A percentile compares a stretch with the other conserved stretches of the same genome.
Conservation (phyloP, 2,888 invertebrate genomes). For the Monoplex corrugatus region DNA sequence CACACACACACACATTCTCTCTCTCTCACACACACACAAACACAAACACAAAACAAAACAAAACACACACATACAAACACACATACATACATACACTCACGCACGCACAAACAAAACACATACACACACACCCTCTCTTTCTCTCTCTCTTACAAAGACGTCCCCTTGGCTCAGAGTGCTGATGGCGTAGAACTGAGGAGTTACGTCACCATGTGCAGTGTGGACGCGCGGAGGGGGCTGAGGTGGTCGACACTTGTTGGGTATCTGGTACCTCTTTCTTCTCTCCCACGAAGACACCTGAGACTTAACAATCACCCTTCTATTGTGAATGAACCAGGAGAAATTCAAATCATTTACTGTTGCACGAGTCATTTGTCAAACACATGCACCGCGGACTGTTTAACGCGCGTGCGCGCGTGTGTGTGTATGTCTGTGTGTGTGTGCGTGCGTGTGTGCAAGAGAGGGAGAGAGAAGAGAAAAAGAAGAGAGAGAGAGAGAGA, state of each 20-base stretch:
- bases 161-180: background rate
- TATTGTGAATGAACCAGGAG: no score
- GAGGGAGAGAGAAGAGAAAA: background rate
- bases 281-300: background rate
- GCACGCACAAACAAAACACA: background rate
- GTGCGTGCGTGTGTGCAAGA: no score
- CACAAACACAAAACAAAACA: background rate
- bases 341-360: no score
- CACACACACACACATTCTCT: background rate
- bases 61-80: background rate
- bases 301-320: background rate
- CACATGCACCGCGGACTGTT: no score
- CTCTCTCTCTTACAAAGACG: background rate
- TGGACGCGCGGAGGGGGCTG: background rate
- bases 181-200: background rate
- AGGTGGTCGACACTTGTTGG: background rate
- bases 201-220: background rate
- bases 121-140: no score
- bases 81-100: background rate
- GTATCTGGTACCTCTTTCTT: background rate
- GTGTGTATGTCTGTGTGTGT: no score
- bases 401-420: no score
- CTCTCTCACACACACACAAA: background rate
- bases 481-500: background rate
- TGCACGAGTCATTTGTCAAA: no score